phyloP scores from a whole-genome alignment of 2,888 invertebrate genomes.

The Ceramica pisi region DNA sequence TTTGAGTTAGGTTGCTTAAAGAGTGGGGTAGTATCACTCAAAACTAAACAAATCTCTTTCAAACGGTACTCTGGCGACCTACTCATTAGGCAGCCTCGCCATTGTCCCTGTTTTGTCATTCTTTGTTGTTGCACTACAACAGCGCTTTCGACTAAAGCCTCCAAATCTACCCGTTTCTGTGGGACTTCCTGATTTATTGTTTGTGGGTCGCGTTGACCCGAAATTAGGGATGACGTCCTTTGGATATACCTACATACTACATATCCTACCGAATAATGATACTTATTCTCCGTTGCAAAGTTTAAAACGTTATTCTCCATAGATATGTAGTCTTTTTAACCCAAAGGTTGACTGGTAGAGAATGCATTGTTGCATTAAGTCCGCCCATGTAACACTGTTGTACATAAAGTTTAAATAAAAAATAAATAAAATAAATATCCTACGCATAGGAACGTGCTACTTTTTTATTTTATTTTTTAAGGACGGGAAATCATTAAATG shows the following conservation, averaged over 20 bases:
- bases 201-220: not conserved
- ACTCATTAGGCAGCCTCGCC: constrained; percentile 29
- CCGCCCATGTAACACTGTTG: no score
- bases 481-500: no score
- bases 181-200: constrained; percentile 37
- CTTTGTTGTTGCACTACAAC: constrained; percentile 38
- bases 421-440: no score
- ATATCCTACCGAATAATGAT: not conserved
- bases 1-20: not conserved
- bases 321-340: no score
- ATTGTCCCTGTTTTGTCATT: constrained; percentile 38
- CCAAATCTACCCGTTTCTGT: constrained; percentile 30
- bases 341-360: no score
- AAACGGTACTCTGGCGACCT: not conserved
- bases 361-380: no score
- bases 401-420: no score
- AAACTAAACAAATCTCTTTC: constrained; percentile 21
- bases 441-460: no score
- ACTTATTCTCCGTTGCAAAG: not conserved
- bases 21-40: not conserved
- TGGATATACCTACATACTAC: not conserved
- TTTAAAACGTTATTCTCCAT: not conserved
- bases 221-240: not conserved
- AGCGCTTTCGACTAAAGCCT: constrained; percentile 35
- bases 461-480: no score